Evolutionary conservation across 1,140 invertebrate species (phyloP).

Genomic region (Mactra quadrangularis): DNA sequence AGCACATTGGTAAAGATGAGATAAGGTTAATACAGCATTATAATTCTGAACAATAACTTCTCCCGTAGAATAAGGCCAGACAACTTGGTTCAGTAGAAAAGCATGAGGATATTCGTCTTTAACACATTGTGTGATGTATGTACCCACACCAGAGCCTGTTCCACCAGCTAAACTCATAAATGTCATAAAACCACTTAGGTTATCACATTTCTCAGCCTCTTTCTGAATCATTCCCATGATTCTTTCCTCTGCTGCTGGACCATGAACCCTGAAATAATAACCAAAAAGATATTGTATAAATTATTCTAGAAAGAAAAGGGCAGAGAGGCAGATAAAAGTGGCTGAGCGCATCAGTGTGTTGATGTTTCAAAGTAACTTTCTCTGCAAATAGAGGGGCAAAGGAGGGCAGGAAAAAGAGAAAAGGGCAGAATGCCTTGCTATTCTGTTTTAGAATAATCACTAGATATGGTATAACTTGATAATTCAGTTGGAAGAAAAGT

Average conservation of each 20-base stretch:
- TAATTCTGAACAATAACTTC: conserved; percentile 85
- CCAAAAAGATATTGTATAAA: no score
- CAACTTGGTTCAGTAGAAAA: conserved; percentile 85
- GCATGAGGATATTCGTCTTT: conserved; percentile 86
- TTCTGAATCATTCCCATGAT: conserved; percentile 85
- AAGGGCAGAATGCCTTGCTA: no score
- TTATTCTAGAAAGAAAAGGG: no score
- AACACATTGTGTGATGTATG: conserved; percentile 85
- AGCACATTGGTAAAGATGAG: conserved; percentile 81
- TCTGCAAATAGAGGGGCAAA: no score
- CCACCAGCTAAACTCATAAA: conserved; percentile 88
- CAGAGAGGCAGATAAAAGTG: no score
- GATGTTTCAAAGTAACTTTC: no score
- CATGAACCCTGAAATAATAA: conserved; percentile 81
- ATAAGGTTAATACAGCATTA: conserved; percentile 83
- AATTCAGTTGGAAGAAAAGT: no score
- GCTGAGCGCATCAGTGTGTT: no score
- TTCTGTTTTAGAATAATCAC: no score
- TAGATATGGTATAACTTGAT: no score
- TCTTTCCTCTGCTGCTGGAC: conserved; percentile 83
- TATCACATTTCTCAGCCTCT: conserved; percentile 86
- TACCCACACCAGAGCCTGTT: conserved; percentile 88
- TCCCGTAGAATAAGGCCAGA: conserved; percentile 84
- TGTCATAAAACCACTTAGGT: conserved; percentile 85
- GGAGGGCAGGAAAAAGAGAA: no score